Evolutionary conservation across 2,888 invertebrate species (phyloP), one percentile per base, ranked within the genome.

Genomic region (Dicycla oo): DNA sequence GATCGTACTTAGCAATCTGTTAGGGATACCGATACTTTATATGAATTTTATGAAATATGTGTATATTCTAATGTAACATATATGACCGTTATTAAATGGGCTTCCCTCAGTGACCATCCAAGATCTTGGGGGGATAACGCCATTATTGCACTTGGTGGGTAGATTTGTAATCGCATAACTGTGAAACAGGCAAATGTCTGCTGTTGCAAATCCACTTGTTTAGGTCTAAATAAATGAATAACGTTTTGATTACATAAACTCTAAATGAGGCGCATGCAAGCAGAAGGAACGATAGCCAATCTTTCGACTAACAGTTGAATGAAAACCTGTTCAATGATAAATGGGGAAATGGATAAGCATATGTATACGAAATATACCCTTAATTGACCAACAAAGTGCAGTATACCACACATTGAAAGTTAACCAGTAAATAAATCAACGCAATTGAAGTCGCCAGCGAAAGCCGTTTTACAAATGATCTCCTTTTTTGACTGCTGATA

Each of bases 381-480:
- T 82, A 82, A 77, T 79, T 79, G 71, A 70, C 60, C 51, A 79
- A 69, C 65, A 63, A 63, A 49, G 60, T 78, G 51, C 51, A 64
- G 40, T 78, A 57, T 60, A 77, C 80, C 73, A 73, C 82, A 74
- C 75, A 82, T 76, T 79, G 64, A 82, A 72, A 67, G 60, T 60
- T 62, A 58, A 78, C 69, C 76, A 66, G 74, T 70, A 77, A 75
- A 85, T 81, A 84, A 85, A 75, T 85, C 83, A 77, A 73, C 72
- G 61, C 81, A 74, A 76, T 76, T 75, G 78, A 81, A 75, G 66
- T 78, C 53, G 65, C 64, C 4, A 79, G 83, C 65, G 81, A 84
- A 84, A 84, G 86, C 67, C 63, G 84, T 83, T 77, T 82, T 70
- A 78, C 83, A 85, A 85, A 84, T 71, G 86, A 81, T 75, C 84